Conservation (phyloP, 2,888 invertebrate species). For the Platycheirus rosarum region DNA sequence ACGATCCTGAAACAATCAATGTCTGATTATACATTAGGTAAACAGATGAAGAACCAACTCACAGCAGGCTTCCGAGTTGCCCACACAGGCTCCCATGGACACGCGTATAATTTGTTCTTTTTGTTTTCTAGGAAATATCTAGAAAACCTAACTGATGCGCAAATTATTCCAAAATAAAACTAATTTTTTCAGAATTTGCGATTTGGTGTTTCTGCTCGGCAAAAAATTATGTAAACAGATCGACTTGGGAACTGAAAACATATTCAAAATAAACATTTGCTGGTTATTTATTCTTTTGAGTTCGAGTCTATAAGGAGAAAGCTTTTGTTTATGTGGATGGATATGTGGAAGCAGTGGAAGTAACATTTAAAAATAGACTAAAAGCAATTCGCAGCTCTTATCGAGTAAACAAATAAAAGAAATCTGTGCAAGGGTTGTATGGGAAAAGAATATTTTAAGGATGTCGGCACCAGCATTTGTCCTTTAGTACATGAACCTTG, state of each 20-base stretch:
- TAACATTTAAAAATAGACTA: conserved; percentile 23
- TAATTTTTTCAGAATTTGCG: conserved; percentile 36
- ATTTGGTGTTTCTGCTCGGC: conserved; percentile 21
- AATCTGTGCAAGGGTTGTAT: neutral
- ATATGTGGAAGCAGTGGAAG: conserved; percentile 33
- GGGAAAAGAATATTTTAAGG: conserved; percentile 8
- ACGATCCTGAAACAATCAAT: conserved; percentile 65
- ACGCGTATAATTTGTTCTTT: conserved; percentile 51
- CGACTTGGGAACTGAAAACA: conserved; percentile 41
- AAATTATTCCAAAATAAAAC: conserved; percentile 54
- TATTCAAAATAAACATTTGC: conserved; percentile 63
- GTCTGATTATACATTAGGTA: conserved; percentile 60
- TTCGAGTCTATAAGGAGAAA: conserved; percentile 57
- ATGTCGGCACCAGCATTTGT: too few species aligned
- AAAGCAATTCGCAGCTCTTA: conserved; percentile 28
- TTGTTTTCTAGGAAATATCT: conserved; percentile 24
- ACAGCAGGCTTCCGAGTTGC: conserved; percentile 53
- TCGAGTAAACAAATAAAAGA: conserved; percentile 1
- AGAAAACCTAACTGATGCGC: conserved; percentile 52
- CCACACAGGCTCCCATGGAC: conserved; percentile 43
- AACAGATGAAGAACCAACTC: conserved; percentile 56
- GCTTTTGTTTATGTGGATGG: conserved; percentile 54
- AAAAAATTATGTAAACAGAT: conserved; percentile 46
- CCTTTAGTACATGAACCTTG: too few species aligned
- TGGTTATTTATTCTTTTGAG: conserved; percentile 41